Conservation (phyloP, 2,797 vertebrate genomes). For the Darevskia mixta region DNA sequence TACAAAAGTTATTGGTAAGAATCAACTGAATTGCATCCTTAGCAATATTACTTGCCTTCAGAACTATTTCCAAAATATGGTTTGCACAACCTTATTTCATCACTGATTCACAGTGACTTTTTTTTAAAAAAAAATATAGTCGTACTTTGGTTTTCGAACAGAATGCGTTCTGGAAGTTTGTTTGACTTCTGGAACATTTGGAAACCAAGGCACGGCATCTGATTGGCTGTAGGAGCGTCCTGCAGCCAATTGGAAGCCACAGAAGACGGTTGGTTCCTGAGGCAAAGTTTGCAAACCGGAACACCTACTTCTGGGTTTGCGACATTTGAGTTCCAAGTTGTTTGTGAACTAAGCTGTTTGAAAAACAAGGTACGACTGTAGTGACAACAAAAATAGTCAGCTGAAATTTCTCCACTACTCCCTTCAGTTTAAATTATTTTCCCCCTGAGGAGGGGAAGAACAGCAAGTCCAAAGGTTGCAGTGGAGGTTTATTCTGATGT, state of each 20-base stretch:
- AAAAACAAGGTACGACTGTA: no score
- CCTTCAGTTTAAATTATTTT: conserved; percentile 65
- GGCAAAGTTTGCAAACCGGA: no score
- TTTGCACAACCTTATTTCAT: background rate
- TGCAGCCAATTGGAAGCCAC: no score
- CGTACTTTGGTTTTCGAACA: no score
- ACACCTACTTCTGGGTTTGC: no score
- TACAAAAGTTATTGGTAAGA: no score
- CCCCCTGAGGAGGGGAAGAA: conserved; percentile 61
- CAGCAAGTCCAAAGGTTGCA: conserved; percentile 62
- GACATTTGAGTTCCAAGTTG: no score
- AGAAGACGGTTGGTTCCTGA: no score
- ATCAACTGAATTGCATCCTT: background rate
- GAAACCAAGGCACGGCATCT: rapidly evolving
- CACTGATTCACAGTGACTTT: conserved; percentile 30
- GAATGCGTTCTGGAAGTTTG: no score
- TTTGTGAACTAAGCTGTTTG: no score
- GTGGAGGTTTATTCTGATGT: conserved; percentile 55
- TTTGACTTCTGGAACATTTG: rapidly evolving
- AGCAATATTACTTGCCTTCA: conserved; percentile 21
- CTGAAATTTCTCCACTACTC: conserved; percentile 41
- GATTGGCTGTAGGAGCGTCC: no score
- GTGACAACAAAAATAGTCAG: conserved; percentile 21
- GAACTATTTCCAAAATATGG: background rate
- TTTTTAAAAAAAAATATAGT: no score